phyloP scores from a whole-genome alignment of 2,888 invertebrate genomes.

The Spialia ferax region DNA sequence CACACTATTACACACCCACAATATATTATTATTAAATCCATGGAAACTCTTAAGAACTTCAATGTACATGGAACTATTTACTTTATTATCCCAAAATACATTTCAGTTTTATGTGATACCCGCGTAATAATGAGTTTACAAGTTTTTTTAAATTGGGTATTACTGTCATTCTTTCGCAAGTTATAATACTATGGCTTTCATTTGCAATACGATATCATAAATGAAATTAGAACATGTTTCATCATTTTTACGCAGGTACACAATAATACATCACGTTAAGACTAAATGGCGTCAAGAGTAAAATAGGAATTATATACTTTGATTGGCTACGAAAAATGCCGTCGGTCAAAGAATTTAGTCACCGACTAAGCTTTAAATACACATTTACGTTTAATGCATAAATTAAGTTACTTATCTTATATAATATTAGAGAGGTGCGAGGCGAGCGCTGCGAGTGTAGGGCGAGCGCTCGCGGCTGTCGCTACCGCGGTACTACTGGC shows the following conservation, averaged over 20 bases:
- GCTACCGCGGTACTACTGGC: conserved; percentile 8
- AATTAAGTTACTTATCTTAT: conserved; percentile 7
- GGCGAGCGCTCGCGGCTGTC: conserved; percentile 13
- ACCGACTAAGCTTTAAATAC: not conserved
- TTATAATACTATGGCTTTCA: too few species aligned
- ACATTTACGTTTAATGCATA: not conserved
- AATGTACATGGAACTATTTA: conserved; percentile 6
- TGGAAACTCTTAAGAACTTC: conserved; percentile 23
- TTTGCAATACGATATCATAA: too few species aligned
- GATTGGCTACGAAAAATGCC: not conserved
- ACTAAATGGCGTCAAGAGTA: not conserved
- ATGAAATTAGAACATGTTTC: not conserved
- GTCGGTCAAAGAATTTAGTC: not conserved
- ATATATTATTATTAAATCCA: conserved; percentile 5
- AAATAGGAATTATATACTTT: not conserved
- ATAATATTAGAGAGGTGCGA: not conserved
- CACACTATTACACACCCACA: conserved; percentile 4
- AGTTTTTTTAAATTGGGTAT: too few species aligned
- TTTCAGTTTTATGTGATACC: not conserved
- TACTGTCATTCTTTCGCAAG: too few species aligned
- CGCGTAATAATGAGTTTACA: too few species aligned
- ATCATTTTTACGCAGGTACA: not conserved
- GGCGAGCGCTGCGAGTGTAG: conserved; percentile 2
- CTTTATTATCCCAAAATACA: too few species aligned
- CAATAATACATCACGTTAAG: not conserved